Evolutionary conservation across 2,113 vertebrate species (phyloP), one percentile per base, ranked within the genome.

Genomic region (Thalassoma bifasciatum): DNA sequence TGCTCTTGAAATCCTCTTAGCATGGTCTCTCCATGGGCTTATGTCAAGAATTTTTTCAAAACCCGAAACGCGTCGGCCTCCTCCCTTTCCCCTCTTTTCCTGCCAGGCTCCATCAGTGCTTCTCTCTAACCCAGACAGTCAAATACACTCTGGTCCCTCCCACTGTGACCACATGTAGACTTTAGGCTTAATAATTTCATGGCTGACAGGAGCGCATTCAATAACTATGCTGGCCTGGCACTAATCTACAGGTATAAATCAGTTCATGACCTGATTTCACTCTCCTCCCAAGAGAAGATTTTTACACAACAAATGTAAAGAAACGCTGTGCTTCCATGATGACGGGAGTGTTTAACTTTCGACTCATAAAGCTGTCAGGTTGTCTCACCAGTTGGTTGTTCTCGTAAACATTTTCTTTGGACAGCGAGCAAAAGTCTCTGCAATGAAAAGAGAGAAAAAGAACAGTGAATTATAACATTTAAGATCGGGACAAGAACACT

Each of bases 341-440:
- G 44, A 46, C 5, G 69, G 14, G 3, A 21, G 2, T 1, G 19
- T 22, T 49, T 6, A 62, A 23, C 36, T 13, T 10, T 51, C 9
- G 22, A 26, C 67, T 62, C 14, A 72, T 40, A 5, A 10, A 62
- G 40, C 22, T 44, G 59, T 17, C 38, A 63, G 50, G 65, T 0
- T 58, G 87, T 97, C 98, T 97, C 85, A 99, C 98, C 96, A 99
- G 91, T 17, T 83, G 94, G 91, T 99, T 99, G 92, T 99, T 99
- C 86, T 98, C 96, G 3, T 96, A 98, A 75, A 99, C 91, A 21
- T 99, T 96, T 83, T 99, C 97, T 92, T 98, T 98, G 69, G 96
- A 98, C 72, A 99, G 96, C 0, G 95, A 96, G 78, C 94, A 92
- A 81, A 98, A 98, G 82, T 99, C 95, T 93, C 98, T 99, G 94